phyloP scores from a whole-genome alignment of 2,797 vertebrate species.

The Chelon auratus region DNA sequence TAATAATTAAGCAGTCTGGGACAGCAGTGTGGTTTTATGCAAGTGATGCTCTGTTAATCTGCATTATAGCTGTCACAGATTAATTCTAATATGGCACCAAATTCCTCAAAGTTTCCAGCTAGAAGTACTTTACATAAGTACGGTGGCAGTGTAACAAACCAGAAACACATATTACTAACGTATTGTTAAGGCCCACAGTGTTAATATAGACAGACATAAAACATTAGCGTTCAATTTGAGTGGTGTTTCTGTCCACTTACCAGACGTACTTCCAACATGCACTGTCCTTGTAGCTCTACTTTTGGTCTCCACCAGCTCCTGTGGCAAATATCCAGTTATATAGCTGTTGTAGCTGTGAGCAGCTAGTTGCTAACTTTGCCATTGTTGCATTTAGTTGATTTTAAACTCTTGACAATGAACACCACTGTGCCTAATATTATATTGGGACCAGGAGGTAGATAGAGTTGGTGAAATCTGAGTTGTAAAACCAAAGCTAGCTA shows the following conservation, averaged over 20 bases:
- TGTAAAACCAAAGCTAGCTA: conserved; percentile 1
- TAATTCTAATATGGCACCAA: neutral
- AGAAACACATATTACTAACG: neutral
- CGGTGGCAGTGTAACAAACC: neutral
- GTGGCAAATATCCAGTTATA: neutral
- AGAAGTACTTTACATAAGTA: neutral
- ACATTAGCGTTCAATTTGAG: neutral
- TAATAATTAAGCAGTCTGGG: neutral
- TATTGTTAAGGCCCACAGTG: too few species aligned
- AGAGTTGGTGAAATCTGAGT: conserved; percentile 1
- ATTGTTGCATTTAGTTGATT: too few species aligned
- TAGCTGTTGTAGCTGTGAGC: too few species aligned
- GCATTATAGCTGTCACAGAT: too few species aligned
- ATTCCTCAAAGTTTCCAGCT: neutral
- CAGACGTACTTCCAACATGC: neutral
- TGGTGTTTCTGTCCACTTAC: neutral
- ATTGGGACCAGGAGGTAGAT: too few species aligned
- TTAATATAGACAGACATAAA: neutral
- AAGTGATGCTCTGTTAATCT: neutral
- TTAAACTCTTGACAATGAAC: too few species aligned
- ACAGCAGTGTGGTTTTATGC: neutral
- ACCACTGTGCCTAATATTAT: too few species aligned
- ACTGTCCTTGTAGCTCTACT: neutral
- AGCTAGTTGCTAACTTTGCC: too few species aligned
- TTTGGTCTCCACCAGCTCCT: neutral